These are phyloP conservation scores for Rhea pennata DNA, from an alignment of 2,113 vertebrate genomes.

Conservation along the genomic window DNA sequence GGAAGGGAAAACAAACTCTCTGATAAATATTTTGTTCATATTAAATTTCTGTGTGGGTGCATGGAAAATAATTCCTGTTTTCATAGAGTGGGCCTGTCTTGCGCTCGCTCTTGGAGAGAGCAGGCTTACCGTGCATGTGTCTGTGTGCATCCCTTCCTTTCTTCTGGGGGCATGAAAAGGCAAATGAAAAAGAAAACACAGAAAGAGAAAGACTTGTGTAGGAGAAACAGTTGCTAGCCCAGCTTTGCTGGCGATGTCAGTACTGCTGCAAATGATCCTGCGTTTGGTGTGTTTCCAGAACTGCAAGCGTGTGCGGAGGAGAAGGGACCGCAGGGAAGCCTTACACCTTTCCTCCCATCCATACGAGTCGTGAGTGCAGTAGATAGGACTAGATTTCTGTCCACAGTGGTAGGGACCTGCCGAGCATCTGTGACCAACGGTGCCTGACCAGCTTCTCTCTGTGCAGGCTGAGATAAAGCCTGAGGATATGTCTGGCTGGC, in stretches of 20 bases:
- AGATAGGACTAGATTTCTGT: neutral
- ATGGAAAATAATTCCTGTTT: neutral
- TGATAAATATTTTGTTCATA: neutral
- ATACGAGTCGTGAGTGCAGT: neutral
- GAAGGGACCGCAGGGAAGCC: neutral
- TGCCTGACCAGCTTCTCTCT: neutral
- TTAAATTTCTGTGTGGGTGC: neutral
- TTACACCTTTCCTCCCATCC: neutral
- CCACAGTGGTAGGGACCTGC: neutral
- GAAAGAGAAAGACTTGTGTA: neutral
- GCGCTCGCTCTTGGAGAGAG: neutral
- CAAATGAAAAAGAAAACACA: neutral
- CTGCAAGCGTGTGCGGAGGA: fast-evolving
- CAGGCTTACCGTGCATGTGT: neutral
- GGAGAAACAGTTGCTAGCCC: neutral
- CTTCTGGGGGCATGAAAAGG: neutral
- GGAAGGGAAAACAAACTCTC: neutral
- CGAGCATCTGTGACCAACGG: fast-evolving
- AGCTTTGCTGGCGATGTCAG: neutral
- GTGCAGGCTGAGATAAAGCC: neutral
- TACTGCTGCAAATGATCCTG: neutral
- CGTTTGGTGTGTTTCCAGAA: fast-evolving
- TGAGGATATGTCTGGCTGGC: neutral
- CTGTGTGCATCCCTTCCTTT: neutral
- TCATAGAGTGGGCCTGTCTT: neutral